A percentile compares a stretch with the other conserved stretches of the same genome.
These are phyloP conservation scores for Conistra vaccinii DNA, from an alignment of 2,888 invertebrate genomes.

Conservation along the genomic window DNA sequence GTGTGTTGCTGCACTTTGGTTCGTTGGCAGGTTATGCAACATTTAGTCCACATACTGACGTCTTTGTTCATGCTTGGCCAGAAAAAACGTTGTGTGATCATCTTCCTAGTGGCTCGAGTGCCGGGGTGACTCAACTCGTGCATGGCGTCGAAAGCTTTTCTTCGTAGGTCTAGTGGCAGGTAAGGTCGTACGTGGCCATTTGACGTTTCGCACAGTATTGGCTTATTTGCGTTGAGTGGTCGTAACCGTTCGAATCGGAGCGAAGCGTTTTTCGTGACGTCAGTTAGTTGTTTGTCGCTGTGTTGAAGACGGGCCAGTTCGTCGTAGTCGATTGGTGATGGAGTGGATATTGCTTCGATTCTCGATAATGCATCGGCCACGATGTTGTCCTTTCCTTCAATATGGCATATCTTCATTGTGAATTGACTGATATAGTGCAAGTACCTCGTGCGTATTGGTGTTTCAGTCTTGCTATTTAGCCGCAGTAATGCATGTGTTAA, in stretches of 20 bases:
- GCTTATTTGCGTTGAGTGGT: too few species aligned
- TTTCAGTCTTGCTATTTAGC: too few species aligned
- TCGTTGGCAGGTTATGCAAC: neutral
- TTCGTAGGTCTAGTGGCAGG: too few species aligned
- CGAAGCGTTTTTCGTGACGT: too few species aligned
- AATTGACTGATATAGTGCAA: neutral
- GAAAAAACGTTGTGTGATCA: neutral
- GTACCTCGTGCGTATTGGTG: too few species aligned
- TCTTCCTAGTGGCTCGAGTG: neutral
- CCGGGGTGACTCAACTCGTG: neutral
- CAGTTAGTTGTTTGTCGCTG: too few species aligned
- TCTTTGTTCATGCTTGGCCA: neutral
- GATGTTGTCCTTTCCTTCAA: neutral
- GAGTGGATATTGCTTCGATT: neutral
- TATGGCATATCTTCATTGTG: neutral
- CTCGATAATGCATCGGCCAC: neutral
- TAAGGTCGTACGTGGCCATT: too few species aligned
- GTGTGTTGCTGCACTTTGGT: neutral
- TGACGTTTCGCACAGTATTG: too few species aligned
- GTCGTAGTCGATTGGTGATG: too few species aligned
- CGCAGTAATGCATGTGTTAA: too few species aligned
- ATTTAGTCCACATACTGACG: neutral
- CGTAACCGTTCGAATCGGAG: too few species aligned
- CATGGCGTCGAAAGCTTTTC: neutral
- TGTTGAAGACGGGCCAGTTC: too few species aligned